Evolutionary conservation across 30 jellyfish, hydroid and myxozoan genomes (phyloP).

Genomic region (Calvadosia cruxmelitensis): DNA sequence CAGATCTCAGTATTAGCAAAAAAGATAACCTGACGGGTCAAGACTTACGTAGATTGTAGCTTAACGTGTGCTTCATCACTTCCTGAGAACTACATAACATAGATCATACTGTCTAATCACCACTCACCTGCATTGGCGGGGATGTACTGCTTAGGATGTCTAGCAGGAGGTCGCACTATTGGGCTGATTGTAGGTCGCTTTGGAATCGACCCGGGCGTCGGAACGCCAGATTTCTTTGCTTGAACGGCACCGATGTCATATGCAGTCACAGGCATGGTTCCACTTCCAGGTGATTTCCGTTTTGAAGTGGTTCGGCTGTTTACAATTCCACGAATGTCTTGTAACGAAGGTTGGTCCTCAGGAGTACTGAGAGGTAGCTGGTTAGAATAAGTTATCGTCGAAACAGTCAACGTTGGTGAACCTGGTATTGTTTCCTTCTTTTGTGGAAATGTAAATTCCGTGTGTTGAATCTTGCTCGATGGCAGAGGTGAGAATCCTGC

Average conservation of each 20-base stretch:
- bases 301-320: not conserved
- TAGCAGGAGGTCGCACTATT: not conserved
- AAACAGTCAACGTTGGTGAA: too few relatives aligned
- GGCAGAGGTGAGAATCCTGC: not conserved
- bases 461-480: not conserved
- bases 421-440: not conserved
- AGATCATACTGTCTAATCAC: too few relatives aligned
- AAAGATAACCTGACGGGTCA: too few relatives aligned
- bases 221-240: not conserved
- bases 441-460: not conserved
- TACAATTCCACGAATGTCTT: not conserved
- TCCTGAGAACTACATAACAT: too few relatives aligned
- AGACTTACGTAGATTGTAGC: too few relatives aligned
- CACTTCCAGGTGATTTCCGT: not conserved
- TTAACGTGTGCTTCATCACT: too few relatives aligned
- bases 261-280: not conserved
- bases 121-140: conserved; percentile 2
- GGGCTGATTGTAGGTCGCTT: not conserved
- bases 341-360: not conserved
- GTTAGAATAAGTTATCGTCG: not conserved
- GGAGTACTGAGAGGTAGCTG: not conserved
- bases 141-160: not conserved
- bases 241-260: not conserved
- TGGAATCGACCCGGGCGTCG: not conserved
- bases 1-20: too few relatives aligned